Percentiles rank a stretch among this genome's conserved stretches.
These are phyloP conservation scores for Ctenoplectra terminalis DNA, from an alignment of 1,140 invertebrate genomes.

Conservation along the genomic window DNA sequence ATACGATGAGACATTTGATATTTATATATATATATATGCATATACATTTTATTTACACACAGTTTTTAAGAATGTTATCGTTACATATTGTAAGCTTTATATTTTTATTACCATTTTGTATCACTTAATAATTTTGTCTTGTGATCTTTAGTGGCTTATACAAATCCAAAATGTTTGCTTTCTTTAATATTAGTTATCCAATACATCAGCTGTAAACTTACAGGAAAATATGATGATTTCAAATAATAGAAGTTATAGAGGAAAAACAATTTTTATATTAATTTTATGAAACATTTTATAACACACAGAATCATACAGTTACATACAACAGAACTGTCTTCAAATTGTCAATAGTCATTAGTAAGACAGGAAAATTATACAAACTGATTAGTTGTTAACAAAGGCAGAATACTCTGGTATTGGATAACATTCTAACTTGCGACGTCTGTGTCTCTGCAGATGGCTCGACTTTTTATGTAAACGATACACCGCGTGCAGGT, in stretches of 20 bases:
- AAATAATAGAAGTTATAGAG: not conserved
- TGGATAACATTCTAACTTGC: constrained; percentile 81
- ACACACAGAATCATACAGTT: not conserved
- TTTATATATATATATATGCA: not conserved
- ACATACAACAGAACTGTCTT: not conserved
- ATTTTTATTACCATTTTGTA: constrained; percentile 32
- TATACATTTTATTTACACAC: not conserved
- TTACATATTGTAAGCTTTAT: constrained; percentile 27
- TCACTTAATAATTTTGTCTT: constrained; percentile 40
- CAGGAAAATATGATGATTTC: not conserved
- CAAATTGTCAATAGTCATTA: not conserved
- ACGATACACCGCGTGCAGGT: constrained; percentile 84
- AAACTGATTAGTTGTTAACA: constrained; percentile 41
- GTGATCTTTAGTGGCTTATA: constrained; percentile 45
- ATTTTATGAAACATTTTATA: not conserved
- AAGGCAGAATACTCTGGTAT: constrained; percentile 72
- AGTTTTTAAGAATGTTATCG: constrained; percentile 22
- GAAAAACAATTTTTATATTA: not conserved
- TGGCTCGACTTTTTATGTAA: constrained; percentile 84
- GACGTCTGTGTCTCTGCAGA: constrained; percentile 80
- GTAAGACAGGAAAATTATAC: constrained; percentile 8
- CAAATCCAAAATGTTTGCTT: constrained; percentile 48
- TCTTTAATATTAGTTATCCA: constrained; percentile 76
- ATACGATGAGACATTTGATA: not conserved
- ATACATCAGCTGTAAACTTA: constrained; percentile 67